Conservation (phyloP, 1,140 invertebrate species). For the Solenopsis fugax region DNA sequence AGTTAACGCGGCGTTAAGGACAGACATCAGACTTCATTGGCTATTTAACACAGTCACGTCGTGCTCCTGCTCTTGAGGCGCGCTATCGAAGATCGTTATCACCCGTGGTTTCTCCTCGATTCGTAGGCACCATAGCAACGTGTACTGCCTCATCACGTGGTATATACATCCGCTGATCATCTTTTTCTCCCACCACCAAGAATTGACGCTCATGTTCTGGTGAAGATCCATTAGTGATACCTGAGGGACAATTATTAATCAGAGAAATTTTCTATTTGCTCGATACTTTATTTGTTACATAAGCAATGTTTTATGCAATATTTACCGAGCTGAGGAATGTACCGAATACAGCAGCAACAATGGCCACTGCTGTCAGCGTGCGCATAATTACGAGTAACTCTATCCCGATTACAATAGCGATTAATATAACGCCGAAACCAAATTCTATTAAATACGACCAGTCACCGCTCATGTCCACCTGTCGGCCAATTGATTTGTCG, state of each 20-base stretch:
- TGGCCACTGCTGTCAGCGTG: conserved; percentile 4
- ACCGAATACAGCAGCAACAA: conserved; percentile 37
- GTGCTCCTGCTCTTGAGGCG: not conserved
- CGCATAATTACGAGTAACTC: conserved; percentile 48
- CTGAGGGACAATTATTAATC: conserved; percentile 4
- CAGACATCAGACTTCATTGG: conserved; percentile 5
- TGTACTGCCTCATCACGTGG: conserved; percentile 64
- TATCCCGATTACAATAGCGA: conserved; percentile 38
- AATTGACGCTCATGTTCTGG: conserved; percentile 69
- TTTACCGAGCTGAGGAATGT: conserved; percentile 52
- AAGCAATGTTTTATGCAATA: not conserved
- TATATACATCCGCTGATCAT: conserved; percentile 57
- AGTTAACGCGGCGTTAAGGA: conserved; percentile 1
- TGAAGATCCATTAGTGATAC: conserved; percentile 66
- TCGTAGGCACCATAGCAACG: conserved; percentile 56
- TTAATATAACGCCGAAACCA: conserved; percentile 59
- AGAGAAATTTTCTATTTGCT: not conserved
- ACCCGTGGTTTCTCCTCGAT: conserved; percentile 47
- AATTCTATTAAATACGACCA: conserved; percentile 68
- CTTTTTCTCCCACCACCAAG: conserved; percentile 67
- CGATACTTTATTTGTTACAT: not conserved
- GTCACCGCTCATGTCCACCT: conserved; percentile 67
- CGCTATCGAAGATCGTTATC: conserved; percentile 38
- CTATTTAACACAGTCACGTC: not conserved
- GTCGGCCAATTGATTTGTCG: conserved; percentile 56